These are phyloP conservation scores for Gallinago jamesoni DNA, from an alignment of 2,113 vertebrate genomes.

Conservation along the genomic window DNA sequence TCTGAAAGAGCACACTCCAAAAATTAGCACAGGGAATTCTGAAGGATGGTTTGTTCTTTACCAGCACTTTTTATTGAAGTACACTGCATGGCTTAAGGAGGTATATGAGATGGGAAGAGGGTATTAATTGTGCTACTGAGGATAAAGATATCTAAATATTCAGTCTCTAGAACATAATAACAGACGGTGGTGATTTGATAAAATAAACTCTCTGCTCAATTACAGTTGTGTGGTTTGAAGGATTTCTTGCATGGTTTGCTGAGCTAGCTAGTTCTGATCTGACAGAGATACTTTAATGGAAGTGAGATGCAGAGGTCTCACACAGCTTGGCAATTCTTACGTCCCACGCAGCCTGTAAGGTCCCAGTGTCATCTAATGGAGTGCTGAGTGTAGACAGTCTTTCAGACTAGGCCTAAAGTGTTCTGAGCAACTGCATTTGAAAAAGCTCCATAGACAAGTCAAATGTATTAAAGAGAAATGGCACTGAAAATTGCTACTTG, in stretches of 20 bases:
- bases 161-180: background rate
- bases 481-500: background rate
- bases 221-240: background rate
- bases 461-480: background rate
- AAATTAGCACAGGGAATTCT: background rate
- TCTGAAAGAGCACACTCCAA: background rate
- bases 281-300: background rate
- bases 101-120: background rate
- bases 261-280: background rate
- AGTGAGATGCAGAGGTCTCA: background rate
- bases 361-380: background rate
- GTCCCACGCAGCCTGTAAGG: background rate
- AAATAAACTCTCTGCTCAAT: background rate
- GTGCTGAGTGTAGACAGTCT: accelerated
- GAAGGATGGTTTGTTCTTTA: background rate
- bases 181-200: background rate
- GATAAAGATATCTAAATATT: background rate
- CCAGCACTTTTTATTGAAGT: background rate
- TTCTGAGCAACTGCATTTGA: background rate
- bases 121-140: background rate
- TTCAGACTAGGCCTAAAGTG: background rate
- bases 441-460: background rate
- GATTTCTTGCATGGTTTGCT: background rate
- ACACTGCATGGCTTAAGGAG: background rate
- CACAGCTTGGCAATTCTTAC: background rate